Percentiles rank a stretch among this genome's conserved stretches.
phyloP scores from a whole-genome alignment of 53 echinoderm and acorn worm genomes.

The Astropecten irregularis region DNA sequence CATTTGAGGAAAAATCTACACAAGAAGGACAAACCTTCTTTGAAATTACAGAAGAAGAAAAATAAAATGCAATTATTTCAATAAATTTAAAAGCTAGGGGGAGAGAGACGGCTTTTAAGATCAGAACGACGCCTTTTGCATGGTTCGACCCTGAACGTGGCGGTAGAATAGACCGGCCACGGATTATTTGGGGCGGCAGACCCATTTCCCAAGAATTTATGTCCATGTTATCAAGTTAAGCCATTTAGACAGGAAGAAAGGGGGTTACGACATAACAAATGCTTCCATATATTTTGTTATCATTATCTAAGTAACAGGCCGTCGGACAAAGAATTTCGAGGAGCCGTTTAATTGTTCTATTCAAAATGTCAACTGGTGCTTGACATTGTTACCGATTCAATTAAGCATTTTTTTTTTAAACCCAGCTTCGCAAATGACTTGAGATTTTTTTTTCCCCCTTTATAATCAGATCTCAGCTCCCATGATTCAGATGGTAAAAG shows the following conservation, averaged over 20 bases:
- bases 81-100: neutral
- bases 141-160: constrained; percentile 26
- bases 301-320: constrained; percentile 51
- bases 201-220: constrained; percentile 34
- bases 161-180: constrained; percentile 3
- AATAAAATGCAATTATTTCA: constrained; percentile 47
- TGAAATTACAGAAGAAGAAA: neutral
- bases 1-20: no score
- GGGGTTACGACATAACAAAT: constrained; percentile 50
- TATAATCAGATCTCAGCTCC: neutral
- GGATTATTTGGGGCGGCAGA: constrained; percentile 44
- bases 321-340: neutral
- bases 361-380: constrained; percentile 49
- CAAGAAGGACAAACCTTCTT: neutral
- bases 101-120: constrained; percentile 21
- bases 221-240: constrained; percentile 52
- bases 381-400: constrained; percentile 32
- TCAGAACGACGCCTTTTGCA: neutral
- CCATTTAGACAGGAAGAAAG: constrained; percentile 45
- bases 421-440: constrained; percentile 13
- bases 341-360: constrained; percentile 1
- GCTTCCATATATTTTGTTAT: constrained; percentile 56
- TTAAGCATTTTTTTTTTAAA: constrained; percentile 15
- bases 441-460: neutral
- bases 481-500: neutral